Evolutionary conservation across 1,140 invertebrate species (phyloP), one percentile per base, ranked within the genome.

Genomic region (Papilio aristodemus): DNA sequence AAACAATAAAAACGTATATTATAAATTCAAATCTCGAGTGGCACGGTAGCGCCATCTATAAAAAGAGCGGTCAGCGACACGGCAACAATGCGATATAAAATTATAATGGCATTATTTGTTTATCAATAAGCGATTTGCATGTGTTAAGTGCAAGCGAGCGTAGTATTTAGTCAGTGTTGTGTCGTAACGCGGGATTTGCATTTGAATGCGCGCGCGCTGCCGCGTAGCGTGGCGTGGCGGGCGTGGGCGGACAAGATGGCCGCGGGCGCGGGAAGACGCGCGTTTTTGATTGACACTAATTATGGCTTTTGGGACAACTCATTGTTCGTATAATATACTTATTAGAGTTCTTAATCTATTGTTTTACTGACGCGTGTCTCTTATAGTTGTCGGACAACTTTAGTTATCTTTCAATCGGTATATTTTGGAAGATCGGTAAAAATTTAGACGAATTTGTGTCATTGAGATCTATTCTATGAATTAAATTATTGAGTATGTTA

Each of bases 41-140:
- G 67, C 71, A 60, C 66, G 69, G 74, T 78, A 77, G 77, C 79
- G 81, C 80, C 78, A 80, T 75, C 76, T 78, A 73, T 67, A 74
- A 78, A 78, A 76, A 74, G 72, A 41, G 78, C 83, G 81, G 85
- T 83, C 86, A 84, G 68, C 77, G 84, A 80, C 78, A 71, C 71
- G 72, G 69, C 58, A 67, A 88, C 87, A 87, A 86, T 87, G 80
- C 74, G 77, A 77, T 83, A 87, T 88, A 89, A 87, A 86, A 85
- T 86, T 80, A 85, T 89, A 88, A 88, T 87, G 71, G 79, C 71
- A 84, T 86, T 84, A 87, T 89, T 90, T 88, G 88, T 89, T 87
- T 86, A 89, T 90, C 84, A 84, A 86, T 87, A 85, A 84, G 74
- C 78, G 81, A 90, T 90, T 90, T 87, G 86, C 88, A 90, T 90